Percentiles rank a stretch among this genome's conserved stretches.
Evolutionary conservation across 1,140 invertebrate genomes (phyloP).

Genomic region (Dendrolimus punctatus): DNA sequence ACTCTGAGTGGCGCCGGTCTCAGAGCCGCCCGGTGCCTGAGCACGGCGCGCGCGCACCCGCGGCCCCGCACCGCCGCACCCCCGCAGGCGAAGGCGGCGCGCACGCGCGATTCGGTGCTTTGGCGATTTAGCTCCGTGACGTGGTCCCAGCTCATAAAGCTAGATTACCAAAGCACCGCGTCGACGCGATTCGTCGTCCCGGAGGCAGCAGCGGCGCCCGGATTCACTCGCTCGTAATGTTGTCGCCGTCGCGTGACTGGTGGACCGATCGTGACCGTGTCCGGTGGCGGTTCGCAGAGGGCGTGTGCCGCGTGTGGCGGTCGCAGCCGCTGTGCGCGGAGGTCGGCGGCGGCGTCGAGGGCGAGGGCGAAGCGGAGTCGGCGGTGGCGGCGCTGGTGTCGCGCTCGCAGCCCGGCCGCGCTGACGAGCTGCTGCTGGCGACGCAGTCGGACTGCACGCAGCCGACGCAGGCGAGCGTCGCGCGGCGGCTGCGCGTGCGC

Average conservation of each 20-base stretch:
- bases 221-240: no score
- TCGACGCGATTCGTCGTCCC: slow-evolving; percentile 11
- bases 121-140: slow-evolving; percentile 98
- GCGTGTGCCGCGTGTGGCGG: slow-evolving; percentile 24
- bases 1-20: slow-evolving; percentile 78
- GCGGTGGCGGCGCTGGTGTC: slow-evolving; percentile 71
- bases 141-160: slow-evolving; percentile 85
- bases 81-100: slow-evolving; percentile 1
- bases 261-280: slow-evolving; percentile 6
- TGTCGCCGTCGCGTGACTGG: background rate
- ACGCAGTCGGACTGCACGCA: slow-evolving; percentile 70
- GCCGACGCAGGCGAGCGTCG: slow-evolving; percentile 18
- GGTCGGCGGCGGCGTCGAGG: slow-evolving; percentile 30
- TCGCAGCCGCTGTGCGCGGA: slow-evolving; percentile 37
- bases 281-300: slow-evolving; percentile 9
- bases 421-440: slow-evolving; percentile 87
- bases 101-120: slow-evolving; percentile 75
- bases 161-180: slow-evolving; percentile 94
- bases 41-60: slow-evolving; percentile 18
- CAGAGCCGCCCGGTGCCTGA: slow-evolving; percentile 62
- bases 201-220: no score
- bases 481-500: slow-evolving; percentile 87
- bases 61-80: slow-evolving; percentile 5
- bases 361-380: slow-evolving; percentile 20
- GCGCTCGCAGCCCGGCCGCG: slow-evolving; percentile 90